Base-by-base conservation (phyloP, 2,888 invertebrate species). In the Leucophenga maculata region DNA sequence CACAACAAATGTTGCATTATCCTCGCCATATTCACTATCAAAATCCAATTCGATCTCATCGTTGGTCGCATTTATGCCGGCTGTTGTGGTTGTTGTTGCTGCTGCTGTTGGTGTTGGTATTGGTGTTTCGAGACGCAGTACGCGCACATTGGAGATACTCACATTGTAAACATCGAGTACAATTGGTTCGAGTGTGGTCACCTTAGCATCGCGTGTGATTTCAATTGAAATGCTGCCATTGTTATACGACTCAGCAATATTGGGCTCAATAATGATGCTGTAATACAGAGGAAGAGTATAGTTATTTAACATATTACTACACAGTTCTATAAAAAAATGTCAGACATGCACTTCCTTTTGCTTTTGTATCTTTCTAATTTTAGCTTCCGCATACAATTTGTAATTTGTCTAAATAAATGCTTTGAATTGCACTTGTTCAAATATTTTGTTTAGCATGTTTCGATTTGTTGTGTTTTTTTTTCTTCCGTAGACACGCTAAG, bases 181-280 rank as follows among this genome's bases (percentile, higher is more conserved):
- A 68, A 89, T 89, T 39, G 88, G 88, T 65, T 86, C 85, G 68
- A 87, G 75, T 64, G 76, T 83, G 60, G 75, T 75, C 13, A 84
- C 75, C 62, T 80, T 82, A 52, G 74, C 64, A 76, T 89, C 88
- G 16, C 87, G 86, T 65, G 78, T 74, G 31, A 89, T 76, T 54
- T 85, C 80, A 64, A 89, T 87, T 62, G 79, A 72, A 52, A 89
- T 76, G 31, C 85, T 87, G 64, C 89, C 89, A 74, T 87, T 88
- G 75, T 74, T 88, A 22, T 74, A 74, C 3, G 88, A 88, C 50
- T 82, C 78, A 31, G 70, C 78, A 31, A 86, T 72, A 75, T 87
- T 87, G 31, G 89, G 89, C 72, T 89, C 88, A 70, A 89, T 87
- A 52, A 85, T 71, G 68, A 89, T 77, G 70, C 89, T 89, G 80